These are phyloP conservation scores for Augochlorella aurata DNA, from an alignment of 2,888 invertebrate species.

Conservation along the genomic window DNA sequence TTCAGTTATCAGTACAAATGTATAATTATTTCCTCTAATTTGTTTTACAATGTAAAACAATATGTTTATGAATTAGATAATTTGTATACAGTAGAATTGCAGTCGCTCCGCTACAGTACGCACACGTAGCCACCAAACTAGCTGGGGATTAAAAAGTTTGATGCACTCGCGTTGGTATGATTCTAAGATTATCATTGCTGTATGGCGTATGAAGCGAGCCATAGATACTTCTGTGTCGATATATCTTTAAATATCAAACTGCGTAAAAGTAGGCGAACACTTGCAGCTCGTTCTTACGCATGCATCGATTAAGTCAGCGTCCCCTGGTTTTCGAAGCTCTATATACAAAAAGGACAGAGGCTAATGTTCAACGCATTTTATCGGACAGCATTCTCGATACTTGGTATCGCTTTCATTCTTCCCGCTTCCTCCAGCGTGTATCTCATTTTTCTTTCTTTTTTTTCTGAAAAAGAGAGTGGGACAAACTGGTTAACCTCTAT, in stretches of 20 bases:
- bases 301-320: slow-evolving; percentile 26
- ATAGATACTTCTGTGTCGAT: slow-evolving; percentile 2
- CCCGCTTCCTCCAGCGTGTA: slow-evolving; percentile 41
- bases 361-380: slow-evolving; percentile 36
- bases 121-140: not conserved
- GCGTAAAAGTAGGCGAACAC: not conserved
- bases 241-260: slow-evolving; percentile 18
- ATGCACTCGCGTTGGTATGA: slow-evolving; percentile 7
- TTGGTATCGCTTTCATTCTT: slow-evolving; percentile 56
- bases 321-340: slow-evolving; percentile 22
- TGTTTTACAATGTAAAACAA: not conserved
- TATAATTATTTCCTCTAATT: not conserved
- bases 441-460: slow-evolving; percentile 59
- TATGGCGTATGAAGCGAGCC: not conserved
- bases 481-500: slow-evolving; percentile 81
- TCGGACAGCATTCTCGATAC: slow-evolving; percentile 45
- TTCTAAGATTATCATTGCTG: not conserved
- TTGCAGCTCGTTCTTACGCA: slow-evolving; percentile 4
- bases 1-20: not conserved
- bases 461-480: slow-evolving; percentile 78
- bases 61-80: not conserved
- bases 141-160: not conserved
- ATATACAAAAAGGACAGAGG: slow-evolving; percentile 27
- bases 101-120: not conserved
- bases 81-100: not conserved